phyloP scores from a whole-genome alignment of 2,113 vertebrate genomes.

The Sterna hirundo region DNA sequence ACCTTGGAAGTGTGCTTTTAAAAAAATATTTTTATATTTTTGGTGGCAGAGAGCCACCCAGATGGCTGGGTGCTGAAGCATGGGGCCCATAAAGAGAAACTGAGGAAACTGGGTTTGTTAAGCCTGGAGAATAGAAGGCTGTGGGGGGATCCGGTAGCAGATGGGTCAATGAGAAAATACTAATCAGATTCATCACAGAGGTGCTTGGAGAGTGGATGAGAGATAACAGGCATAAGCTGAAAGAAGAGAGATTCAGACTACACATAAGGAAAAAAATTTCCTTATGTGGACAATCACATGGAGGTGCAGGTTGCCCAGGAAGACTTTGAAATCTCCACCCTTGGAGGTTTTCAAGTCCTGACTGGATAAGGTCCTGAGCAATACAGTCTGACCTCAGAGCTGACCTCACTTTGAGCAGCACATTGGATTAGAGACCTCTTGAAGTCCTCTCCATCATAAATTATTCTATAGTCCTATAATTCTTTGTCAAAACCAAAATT shows the following conservation, averaged over 20 bases:
- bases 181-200: neutral
- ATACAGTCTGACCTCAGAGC: neutral
- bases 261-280: accelerated
- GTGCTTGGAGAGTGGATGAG: neutral
- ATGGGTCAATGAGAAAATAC: neutral
- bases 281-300: accelerated
- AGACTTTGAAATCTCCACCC: neutral
- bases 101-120: neutral
- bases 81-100: neutral
- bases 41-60: neutral
- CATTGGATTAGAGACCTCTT: neutral
- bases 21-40: neutral
- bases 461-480: neutral
- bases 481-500: neutral
- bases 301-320: neutral
- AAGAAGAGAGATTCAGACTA: neutral
- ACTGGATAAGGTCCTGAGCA: neutral
- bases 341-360: neutral
- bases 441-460: neutral
- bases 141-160: neutral
- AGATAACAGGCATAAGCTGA: neutral
- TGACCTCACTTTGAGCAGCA: neutral
- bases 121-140: neutral
- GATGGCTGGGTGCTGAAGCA: neutral
- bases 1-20: neutral